A percentile compares a stretch with the other conserved stretches of the same genome.
Evolutionary conservation across 2,888 invertebrate genomes (phyloP).

Genomic region (Perdita meconis): DNA sequence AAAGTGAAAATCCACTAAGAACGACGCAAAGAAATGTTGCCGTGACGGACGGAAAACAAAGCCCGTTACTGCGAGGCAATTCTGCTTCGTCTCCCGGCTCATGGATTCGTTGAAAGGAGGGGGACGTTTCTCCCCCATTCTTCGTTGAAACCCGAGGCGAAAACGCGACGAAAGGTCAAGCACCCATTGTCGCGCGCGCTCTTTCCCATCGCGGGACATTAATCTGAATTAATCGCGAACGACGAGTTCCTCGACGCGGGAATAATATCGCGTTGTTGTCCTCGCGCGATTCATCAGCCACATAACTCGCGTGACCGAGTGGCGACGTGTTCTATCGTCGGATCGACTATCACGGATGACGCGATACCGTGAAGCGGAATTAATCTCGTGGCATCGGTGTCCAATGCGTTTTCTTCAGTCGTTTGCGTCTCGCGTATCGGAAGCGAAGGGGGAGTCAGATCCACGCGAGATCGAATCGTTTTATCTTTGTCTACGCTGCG

Average conservation of each 20-base stretch:
- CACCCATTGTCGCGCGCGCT: not conserved
- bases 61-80: too few species aligned
- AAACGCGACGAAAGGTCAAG: conserved; percentile 25
- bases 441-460: not conserved
- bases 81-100: not conserved
- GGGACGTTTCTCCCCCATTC: not conserved
- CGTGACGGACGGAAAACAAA: too few species aligned
- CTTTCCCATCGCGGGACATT: not conserved
- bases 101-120: too few species aligned
- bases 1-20: too few species aligned
- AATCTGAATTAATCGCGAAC: conserved; percentile 24
- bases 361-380: conserved; percentile 41
- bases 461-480: not conserved
- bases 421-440: not conserved
- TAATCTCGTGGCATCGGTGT: conserved; percentile 38
- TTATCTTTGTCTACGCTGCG: not conserved
- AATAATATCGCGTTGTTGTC: conserved; percentile 29
- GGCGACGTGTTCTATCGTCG: conserved; percentile 15
- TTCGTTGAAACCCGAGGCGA: not conserved
- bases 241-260: conserved; percentile 18
- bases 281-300: conserved; percentile 4
- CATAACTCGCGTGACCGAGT: conserved; percentile 7
- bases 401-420: not conserved
- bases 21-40: too few species aligned
- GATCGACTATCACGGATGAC: conserved; percentile 25